A percentile compares a stretch with the other conserved stretches of the same genome.
Conservation (phyloP, 1,140 invertebrate species). For the Paraescarpia echinospica region DNA sequence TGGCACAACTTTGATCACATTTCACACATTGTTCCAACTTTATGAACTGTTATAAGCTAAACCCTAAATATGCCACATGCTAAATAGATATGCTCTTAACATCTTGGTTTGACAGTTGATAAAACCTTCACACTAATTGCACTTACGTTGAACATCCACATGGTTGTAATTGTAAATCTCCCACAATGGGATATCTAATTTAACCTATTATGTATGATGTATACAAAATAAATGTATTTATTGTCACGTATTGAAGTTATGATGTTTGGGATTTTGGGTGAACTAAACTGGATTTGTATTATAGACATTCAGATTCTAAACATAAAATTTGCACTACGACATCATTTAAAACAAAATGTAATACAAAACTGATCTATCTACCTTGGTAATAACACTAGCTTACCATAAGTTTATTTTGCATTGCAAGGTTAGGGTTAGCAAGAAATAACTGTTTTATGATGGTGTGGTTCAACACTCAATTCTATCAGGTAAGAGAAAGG, state of each 20-base stretch:
- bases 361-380: too few relatives aligned
- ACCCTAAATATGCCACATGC: background rate
- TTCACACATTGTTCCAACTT: background rate
- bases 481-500: too few relatives aligned
- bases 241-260: background rate
- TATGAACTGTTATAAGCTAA: background rate
- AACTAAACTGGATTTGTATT: too few relatives aligned
- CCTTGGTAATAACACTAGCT: too few relatives aligned
- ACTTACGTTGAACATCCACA: background rate
- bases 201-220: too few relatives aligned
- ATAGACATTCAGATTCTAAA: too few relatives aligned
- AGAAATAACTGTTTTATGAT: too few relatives aligned
- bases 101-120: conserved; percentile 1
- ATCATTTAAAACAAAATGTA: too few relatives aligned
- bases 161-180: background rate
- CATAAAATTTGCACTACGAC: too few relatives aligned
- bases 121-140: background rate
- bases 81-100: background rate
- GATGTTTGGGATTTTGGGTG: background rate
- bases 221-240: background rate
- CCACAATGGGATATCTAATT: background rate
- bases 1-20: background rate
- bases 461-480: too few relatives aligned
- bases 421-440: too few relatives aligned
- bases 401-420: too few relatives aligned